These are phyloP conservation scores for Narcine bancroftii DNA, from an alignment of 2,113 vertebrate genomes.

Conservation along the genomic window DNA sequence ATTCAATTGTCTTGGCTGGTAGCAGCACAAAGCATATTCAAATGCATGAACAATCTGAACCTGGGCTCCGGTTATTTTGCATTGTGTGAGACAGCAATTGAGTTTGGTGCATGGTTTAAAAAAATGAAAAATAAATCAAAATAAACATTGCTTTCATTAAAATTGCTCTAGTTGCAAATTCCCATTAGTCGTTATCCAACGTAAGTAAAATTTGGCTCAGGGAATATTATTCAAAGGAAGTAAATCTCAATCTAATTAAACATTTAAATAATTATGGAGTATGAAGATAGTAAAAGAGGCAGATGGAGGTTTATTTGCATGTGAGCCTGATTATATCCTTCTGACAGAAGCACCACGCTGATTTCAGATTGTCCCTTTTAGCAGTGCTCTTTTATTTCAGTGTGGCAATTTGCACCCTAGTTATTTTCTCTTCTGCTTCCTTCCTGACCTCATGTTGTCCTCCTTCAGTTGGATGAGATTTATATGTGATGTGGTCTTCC, in stretches of 20 bases:
- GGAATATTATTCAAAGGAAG: background rate
- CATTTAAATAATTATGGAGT: background rate
- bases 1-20: background rate
- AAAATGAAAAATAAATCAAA: constrained; percentile 15
- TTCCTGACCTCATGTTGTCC: background rate
- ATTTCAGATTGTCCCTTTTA: constrained; percentile 11
- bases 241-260: constrained; percentile 1
- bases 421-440: background rate
- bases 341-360: background rate
- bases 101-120: background rate
- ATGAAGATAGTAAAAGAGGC: background rate
- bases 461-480: background rate
- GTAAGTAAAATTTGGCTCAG: background rate
- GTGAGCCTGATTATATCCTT: background rate
- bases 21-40: background rate
- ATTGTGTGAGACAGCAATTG: background rate
- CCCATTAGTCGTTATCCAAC: background rate
- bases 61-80: background rate
- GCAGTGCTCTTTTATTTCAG: background rate
- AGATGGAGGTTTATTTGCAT: background rate
- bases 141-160: background rate
- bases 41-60: constrained; percentile 30
- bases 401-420: background rate
- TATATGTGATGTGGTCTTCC: background rate
- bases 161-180: background rate